These are phyloP conservation scores for Lasioglossum figueresi DNA, from an alignment of 2,888 invertebrate genomes.

Conservation along the genomic window DNA sequence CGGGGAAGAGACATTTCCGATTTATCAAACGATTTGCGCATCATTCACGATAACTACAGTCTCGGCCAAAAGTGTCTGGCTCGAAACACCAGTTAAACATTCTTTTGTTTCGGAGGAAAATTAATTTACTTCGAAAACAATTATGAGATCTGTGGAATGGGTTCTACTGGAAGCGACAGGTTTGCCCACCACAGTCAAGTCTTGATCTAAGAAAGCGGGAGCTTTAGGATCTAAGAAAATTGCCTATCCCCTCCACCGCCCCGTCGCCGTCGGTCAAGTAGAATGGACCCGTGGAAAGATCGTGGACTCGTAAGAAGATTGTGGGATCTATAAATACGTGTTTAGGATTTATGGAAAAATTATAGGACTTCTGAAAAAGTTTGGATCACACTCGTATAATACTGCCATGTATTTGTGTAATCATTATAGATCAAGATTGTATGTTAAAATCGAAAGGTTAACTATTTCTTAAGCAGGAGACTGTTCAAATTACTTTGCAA, in stretches of 20 bases:
- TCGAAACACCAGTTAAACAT: not conserved
- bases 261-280: no score
- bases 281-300: no score
- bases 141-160: no score
- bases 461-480: not conserved
- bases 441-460: not conserved
- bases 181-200: no score
- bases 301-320: no score
- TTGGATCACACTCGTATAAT: not conserved
- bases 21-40: slow-evolving; percentile 2
- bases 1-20: not conserved
- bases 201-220: no score
- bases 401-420: not conserved
- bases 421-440: not conserved
- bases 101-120: not conserved
- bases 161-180: no score
- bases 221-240: no score
- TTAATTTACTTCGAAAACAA: not conserved
- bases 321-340: no score
- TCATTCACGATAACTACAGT: not conserved
- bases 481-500: not conserved
- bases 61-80: not conserved
- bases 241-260: no score
- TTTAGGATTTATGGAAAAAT: not conserved
- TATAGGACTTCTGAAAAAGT: not conserved